phyloP scores from a whole-genome alignment of 2,888 invertebrate genomes.

The Calliphora vomitoria region DNA sequence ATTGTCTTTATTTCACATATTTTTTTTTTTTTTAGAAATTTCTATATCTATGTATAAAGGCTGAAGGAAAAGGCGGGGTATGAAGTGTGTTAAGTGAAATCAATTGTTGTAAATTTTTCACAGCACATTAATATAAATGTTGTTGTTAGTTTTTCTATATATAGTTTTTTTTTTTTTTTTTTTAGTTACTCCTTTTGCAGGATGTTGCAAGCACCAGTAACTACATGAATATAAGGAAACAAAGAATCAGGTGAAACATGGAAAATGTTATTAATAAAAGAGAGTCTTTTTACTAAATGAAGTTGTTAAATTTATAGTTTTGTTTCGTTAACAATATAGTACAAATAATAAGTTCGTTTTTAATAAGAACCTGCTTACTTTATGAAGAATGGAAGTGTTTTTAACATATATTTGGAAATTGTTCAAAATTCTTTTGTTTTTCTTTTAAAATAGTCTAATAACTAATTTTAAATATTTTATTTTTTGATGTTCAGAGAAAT shows the following conservation, averaged over 20 bases:
- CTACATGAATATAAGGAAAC: neutral
- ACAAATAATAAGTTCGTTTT: no score
- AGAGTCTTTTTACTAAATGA: slow-evolving; percentile 3
- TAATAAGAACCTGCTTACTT: no score
- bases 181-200: no score
- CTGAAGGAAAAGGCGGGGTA: neutral
- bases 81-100: slow-evolving; percentile 53
- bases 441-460: no score
- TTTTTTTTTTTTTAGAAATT: neutral
- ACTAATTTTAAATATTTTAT: no score
- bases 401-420: no score
- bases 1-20: neutral
- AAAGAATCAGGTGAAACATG: slow-evolving; percentile 20
- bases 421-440: no score
- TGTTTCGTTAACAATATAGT: neutral
- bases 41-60: neutral
- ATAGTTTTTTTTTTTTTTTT: neutral
- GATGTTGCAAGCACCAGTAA: no score
- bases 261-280: slow-evolving; percentile 20
- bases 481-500: no score
- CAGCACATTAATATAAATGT: slow-evolving; percentile 50
- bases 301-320: slow-evolving; percentile 19
- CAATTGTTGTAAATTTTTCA: slow-evolving; percentile 65
- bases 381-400: no score
- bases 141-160: slow-evolving; percentile 18